Conservation (phyloP, 92 coral and sea anemone genomes). For the Micromussa lordhowensis region DNA sequence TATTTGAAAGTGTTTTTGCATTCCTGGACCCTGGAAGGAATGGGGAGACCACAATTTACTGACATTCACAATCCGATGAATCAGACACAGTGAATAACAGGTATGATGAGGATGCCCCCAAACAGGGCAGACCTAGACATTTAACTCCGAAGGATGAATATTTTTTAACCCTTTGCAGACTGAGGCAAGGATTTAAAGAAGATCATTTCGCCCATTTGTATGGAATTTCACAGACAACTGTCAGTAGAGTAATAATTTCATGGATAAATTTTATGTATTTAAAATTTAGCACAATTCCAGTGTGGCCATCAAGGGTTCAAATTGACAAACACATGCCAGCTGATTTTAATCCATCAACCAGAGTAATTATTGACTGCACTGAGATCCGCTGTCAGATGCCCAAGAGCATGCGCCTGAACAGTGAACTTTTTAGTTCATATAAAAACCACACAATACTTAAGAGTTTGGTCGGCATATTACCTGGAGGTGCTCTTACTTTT, state of each 20-base stretch:
- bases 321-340: conserved; percentile 30
- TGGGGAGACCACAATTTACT: conserved; percentile 67
- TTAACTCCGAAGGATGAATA: conserved; percentile 65
- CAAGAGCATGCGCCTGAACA: conserved; percentile 58
- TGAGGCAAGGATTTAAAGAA: conserved; percentile 57
- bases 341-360: conserved; percentile 46
- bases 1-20: conserved; percentile 60
- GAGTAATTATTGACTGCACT: conserved; percentile 71
- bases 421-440: conserved; percentile 2
- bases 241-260: conserved; percentile 56
- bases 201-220: background rate
- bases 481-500: conserved; percentile 53
- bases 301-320: conserved; percentile 42
- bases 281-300: conserved; percentile 15
- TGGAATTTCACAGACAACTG: conserved; percentile 58
- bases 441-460: background rate
- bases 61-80: conserved; percentile 60
- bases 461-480: conserved; percentile 71
- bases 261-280: conserved; percentile 65
- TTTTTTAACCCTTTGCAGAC: conserved; percentile 63
- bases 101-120: conserved; percentile 44
- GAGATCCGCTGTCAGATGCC: conserved; percentile 77
- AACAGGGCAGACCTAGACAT: conserved; percentile 52
- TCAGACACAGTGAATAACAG: background rate
- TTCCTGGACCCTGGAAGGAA: conserved; percentile 67